These are phyloP conservation scores for Desmodus rotundus DNA, from an alignment of 2,113 vertebrate species.

Conservation along the genomic window DNA sequence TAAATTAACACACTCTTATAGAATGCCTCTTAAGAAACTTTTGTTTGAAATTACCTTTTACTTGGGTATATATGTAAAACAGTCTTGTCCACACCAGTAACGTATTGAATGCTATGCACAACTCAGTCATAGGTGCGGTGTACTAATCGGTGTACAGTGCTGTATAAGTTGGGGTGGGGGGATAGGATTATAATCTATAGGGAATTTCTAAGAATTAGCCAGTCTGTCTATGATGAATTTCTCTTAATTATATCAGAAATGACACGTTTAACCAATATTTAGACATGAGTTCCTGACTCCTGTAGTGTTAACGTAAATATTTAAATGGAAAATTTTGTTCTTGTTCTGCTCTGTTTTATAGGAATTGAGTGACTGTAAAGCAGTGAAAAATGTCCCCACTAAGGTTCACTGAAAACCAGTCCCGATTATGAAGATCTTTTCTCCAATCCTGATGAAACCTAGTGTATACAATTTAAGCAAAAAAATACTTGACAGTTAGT, in stretches of 20 bases:
- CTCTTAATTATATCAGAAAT: constrained; percentile 37
- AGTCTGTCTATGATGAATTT: not conserved
- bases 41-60: constrained; percentile 3
- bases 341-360: not conserved
- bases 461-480: not conserved
- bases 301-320: not conserved
- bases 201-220: not conserved
- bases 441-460: not conserved
- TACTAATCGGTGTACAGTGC: too few relatives aligned
- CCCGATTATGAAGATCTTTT: not conserved
- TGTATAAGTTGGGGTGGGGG: not conserved
- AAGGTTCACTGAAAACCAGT: not conserved
- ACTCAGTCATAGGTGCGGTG: not conserved
- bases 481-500: not conserved
- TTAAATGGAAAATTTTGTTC: not conserved
- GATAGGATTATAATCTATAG: not conserved
- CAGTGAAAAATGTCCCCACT: not conserved
- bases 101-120: not conserved
- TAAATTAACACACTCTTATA: not conserved
- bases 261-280: not conserved
- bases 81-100: not conserved
- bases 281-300: not conserved
- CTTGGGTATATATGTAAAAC: not conserved
- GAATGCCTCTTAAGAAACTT: not conserved
- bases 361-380: not conserved